Evolutionary conservation across 2,888 invertebrate genomes (phyloP), one percentile per base, ranked within the genome.

Genomic region (Tiliacea citrago): DNA sequence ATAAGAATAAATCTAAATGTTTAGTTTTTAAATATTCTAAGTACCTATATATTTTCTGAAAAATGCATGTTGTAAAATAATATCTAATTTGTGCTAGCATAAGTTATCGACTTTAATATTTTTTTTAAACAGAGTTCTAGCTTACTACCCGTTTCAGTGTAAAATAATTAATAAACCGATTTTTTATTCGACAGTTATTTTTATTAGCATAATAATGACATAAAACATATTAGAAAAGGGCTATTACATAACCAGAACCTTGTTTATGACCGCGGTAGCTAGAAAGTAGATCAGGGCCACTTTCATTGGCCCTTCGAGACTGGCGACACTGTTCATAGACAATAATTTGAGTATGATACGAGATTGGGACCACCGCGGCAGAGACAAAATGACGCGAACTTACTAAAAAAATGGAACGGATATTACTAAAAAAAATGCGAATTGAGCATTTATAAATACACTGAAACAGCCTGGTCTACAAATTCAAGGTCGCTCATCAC

Each of bases 251-350:
- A 86, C n/a, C 13, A 49, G 39, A 65, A 69, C 47, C 42, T 74
- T 5, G 39, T 72, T 53, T 60, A 47, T 49, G 16, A 65, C 29
- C 21, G 60, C 42, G 24, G 65, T 74, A 68, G 24, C 24, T 81
- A 81, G 84, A 78, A 87, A 87, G 86, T 87, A 71, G 77, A 29
- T 65, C 69, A 78, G 62, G 74, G 67, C 65, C 68, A 72, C 87
- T 81, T 85, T 85, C 82, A 29, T 78, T 67, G 63, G 77, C 75
- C 84, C 84, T 83, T 77, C 29, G 53, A 68, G 35, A 62, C 55
- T 35, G 29, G 70, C 69, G 47, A 49, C 35, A 75, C 29, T 63
- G 24, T 35, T 47, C 45, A 61, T 49, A 71, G 21, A 63, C 45
- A 58, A 53, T 16, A 0, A 9, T 65, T 35, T 61, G 10, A 51